Percentiles rank a stretch among this genome's conserved stretches.
phyloP scores from a whole-genome alignment of 1,140 invertebrate genomes.

The Ooceraea biroi region DNA sequence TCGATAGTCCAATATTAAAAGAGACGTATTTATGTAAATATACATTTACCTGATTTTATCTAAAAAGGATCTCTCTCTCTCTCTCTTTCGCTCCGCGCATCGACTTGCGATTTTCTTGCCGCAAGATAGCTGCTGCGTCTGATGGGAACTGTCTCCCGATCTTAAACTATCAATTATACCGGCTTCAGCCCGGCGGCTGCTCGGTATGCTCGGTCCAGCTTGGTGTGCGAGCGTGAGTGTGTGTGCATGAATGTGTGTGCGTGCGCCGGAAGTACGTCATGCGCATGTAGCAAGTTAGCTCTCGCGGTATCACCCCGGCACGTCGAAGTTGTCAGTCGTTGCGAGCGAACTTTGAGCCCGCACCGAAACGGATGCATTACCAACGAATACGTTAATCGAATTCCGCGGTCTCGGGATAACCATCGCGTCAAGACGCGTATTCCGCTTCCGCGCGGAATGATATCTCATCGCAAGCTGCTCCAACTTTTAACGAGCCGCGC shows the following conservation, averaged over 20 bases:
- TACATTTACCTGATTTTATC: background rate
- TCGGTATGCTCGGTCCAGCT: too few relatives aligned
- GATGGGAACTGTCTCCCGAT: background rate
- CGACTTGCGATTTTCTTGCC: background rate
- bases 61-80: background rate
- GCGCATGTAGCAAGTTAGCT: conserved; percentile 14
- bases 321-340: conserved; percentile 33
- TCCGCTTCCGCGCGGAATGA: conserved; percentile 29
- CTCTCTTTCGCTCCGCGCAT: background rate
- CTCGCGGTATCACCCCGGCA: background rate
- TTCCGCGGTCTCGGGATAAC: conserved; percentile 18
- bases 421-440: conserved; percentile 34
- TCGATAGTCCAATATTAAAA: too few relatives aligned
- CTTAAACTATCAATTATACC: conserved; percentile 22
- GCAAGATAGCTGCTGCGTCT: background rate
- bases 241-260: background rate
- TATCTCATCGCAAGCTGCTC: conserved; percentile 30
- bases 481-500: conserved; percentile 19
- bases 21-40: too few relatives aligned
- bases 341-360: conserved; percentile 47
- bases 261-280: conserved; percentile 15
- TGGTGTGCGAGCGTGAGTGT: background rate
- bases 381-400: conserved; percentile 48
- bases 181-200: background rate
- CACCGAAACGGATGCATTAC: conserved; percentile 43